A percentile compares a stretch with the other conserved stretches of the same genome.
phyloP scores from a whole-genome alignment of 2,888 invertebrate genomes.

The Scrobipalpa costella region DNA sequence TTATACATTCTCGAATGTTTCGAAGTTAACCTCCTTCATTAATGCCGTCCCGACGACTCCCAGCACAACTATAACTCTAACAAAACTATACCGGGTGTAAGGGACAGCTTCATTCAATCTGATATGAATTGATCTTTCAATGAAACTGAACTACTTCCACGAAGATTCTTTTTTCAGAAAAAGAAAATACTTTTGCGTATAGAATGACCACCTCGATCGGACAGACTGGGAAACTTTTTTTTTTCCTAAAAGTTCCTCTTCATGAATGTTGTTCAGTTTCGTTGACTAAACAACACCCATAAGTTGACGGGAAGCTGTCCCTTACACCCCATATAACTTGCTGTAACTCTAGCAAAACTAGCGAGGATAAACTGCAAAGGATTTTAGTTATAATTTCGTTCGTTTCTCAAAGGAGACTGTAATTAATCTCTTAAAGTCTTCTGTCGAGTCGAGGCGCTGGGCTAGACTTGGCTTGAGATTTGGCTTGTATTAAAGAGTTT shows the following conservation, averaged over 20 bases:
- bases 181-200: too few relatives aligned
- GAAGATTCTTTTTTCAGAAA: too few relatives aligned
- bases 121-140: too few relatives aligned
- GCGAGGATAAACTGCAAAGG: conserved; percentile 24
- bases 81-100: conserved; percentile 4
- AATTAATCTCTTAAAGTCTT: conserved; percentile 29
- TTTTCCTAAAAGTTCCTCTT: too few relatives aligned
- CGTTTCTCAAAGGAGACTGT: conserved; percentile 29
- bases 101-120: too few relatives aligned
- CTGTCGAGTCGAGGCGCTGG: conserved; percentile 19
- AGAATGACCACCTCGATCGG: too few relatives aligned
- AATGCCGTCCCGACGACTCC: conserved; percentile 5
- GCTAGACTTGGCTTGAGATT: conserved; percentile 22
- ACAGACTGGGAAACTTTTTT: too few relatives aligned
- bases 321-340: too few relatives aligned
- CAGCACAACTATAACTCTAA: background rate
- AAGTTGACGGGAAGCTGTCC: too few relatives aligned
- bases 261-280: too few relatives aligned
- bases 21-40: conserved; percentile 3
- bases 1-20: conserved; percentile 1
- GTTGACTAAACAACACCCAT: too few relatives aligned
- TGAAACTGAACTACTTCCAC: too few relatives aligned
- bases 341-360: conserved; percentile 6
- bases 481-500: conserved; percentile 25
- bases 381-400: conserved; percentile 25